phyloP scores from a whole-genome alignment of 2,888 invertebrate genomes.

The Metallyticus violacea region DNA sequence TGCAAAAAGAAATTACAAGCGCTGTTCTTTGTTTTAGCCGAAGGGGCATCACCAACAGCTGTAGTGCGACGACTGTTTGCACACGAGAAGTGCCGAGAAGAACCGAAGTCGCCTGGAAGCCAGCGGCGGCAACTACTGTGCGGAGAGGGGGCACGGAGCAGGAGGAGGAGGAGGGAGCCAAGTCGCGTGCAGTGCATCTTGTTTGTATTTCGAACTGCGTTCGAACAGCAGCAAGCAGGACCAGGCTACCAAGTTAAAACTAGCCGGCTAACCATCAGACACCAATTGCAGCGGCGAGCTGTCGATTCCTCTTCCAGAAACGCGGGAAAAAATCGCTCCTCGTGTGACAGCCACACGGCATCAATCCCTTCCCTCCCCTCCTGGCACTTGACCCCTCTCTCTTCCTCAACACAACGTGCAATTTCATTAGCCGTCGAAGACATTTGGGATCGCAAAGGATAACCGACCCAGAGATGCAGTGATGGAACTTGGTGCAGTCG shows the following conservation, averaged over 20 bases:
- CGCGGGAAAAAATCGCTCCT: not conserved
- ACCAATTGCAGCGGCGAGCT: not conserved
- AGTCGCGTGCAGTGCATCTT: conserved; percentile 23
- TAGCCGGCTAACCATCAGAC: conserved; percentile 1
- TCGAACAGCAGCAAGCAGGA: conserved; percentile 10
- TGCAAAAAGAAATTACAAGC: not conserved
- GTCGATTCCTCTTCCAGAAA: not conserved
- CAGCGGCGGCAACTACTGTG: conserved; percentile 7
- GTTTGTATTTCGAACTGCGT: conserved; percentile 26
- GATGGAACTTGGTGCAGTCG: not conserved
- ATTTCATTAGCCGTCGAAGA: not conserved
- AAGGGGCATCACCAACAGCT: not conserved
- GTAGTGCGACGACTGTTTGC: not conserved
- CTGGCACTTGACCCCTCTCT: too few species aligned
- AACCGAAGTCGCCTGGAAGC: conserved; percentile 22
- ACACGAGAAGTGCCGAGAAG: conserved; percentile 17
- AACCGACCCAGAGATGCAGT: not conserved
- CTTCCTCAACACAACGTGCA: not conserved
- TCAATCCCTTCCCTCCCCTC: not conserved
- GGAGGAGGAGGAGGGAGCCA: conserved; percentile 8
- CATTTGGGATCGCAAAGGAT: not conserved
- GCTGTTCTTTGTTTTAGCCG: conserved; percentile 11
- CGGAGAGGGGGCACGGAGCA: not conserved
- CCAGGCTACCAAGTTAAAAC: conserved; percentile 4
- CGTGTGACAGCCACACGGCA: not conserved